These are phyloP conservation scores for Apistogramma diplotaenia DNA, from an alignment of 2,113 vertebrate genomes.

Conservation along the genomic window DNA sequence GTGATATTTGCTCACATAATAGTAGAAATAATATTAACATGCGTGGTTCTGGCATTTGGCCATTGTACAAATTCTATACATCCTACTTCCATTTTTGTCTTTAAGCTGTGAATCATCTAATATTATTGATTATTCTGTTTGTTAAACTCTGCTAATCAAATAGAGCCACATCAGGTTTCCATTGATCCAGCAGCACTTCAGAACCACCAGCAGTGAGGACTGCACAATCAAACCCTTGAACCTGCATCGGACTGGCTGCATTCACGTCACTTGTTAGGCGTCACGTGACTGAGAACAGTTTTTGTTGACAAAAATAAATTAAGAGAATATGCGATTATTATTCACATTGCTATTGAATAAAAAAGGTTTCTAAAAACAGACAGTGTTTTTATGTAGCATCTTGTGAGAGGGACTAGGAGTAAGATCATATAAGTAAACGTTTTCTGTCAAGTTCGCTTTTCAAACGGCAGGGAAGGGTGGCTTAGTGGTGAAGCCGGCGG, in stretches of 20 bases:
- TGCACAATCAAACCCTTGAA: constrained; percentile 10
- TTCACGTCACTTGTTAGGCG: neutral
- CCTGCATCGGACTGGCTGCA: neutral
- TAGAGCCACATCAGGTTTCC: constrained; percentile 37
- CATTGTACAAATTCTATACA: neutral
- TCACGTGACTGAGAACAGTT: neutral
- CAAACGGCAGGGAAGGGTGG: no score
- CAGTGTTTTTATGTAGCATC: neutral
- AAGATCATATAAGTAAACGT: no score
- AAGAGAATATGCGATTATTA: neutral
- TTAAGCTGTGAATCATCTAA: neutral
- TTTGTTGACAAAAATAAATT: neutral
- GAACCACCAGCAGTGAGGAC: constrained; percentile 27
- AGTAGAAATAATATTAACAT: neutral
- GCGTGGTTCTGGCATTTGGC: neutral
- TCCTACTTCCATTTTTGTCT: neutral
- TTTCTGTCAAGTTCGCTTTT: no score
- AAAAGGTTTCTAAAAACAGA: neutral
- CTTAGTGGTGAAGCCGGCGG: no score
- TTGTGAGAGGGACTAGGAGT: no score
- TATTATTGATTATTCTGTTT: neutral
- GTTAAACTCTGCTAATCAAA: constrained; percentile 17
- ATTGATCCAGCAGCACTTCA: constrained; percentile 6
- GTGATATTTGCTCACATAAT: neutral
- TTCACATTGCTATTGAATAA: neutral